Evolutionary conservation across 2,113 vertebrate genomes (phyloP), one percentile per base, ranked within the genome.

Genomic region (Gadus macrocephalus): DNA sequence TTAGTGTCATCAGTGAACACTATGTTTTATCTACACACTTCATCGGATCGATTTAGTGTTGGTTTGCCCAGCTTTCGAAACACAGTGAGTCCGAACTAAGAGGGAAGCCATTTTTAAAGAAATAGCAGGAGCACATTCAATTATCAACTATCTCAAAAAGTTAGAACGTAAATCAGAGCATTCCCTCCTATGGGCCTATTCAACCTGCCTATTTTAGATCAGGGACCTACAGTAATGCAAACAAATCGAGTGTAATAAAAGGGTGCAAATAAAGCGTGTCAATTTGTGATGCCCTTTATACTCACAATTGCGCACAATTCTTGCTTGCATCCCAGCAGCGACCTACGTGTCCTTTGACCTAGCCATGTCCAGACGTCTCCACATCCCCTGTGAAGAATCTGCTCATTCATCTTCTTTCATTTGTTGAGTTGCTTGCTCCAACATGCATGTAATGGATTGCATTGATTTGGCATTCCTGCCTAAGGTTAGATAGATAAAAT

Each of bases 381-480:
- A 61, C 60, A 70, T 64, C 28, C 53, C 59, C 53, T 38, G 63
- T 16, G 38, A 22, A 64, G 27, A 49, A 59, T 75, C 62, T 58
- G 69, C 69, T 78, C 71, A 16, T 74, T 67, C 42, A 71, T 22
- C 75, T 61, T 68, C 71, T 71, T 71, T 70, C 53, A 56, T 62
- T 72, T 72, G 53, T 19, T 17, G 27, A 59, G 64, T 64, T 61
- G 68, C 66, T 76, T 72, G 71, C 74, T 86, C 73, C 75, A 61
- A 82, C 84, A 84, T 89, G 87, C 88, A 83, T 64, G 79, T 78
- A 74, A 78, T 84, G 75, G 69, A 73, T 83, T 85, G 80, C 88
- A 83, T 81, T 81, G 78, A 78, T 86, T 78, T 78, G 85, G 76
- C 84, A 80, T 86, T 85, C 79, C 74, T 71, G 73, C 77, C 64